Base-by-base conservation (phyloP, 2,113 vertebrate genomes). In the Pluvianellus socialis region DNA sequence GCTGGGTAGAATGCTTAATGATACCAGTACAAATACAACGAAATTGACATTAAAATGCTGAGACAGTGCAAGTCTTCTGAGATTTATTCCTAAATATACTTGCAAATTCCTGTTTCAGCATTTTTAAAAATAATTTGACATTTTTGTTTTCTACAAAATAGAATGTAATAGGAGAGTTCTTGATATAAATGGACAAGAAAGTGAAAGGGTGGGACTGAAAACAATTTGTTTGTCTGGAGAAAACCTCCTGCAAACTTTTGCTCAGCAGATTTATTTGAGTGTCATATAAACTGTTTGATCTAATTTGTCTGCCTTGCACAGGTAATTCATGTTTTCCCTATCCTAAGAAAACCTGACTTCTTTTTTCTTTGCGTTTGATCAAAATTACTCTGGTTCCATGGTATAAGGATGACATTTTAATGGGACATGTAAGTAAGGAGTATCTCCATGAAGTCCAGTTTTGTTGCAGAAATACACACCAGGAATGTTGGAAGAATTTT, bases 51-150 rank as follows among this genome's bases (percentile, higher is more conserved):
- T 32, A 92, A 95, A 94, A 90, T 88, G 62, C 92, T 74, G 91
- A 96, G 89, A 74, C 79, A 62, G 56, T 90, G 84, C 42, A 83
- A 91, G 55, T 66, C 80, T 33, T 61, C 83, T 66, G 80, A 94
- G 96, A 92, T 96, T 94, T 92, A 91, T 97, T 95, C 67, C 81
- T 49, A 96, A 92, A 92, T 86, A 88, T 44, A 74, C 55, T 82
- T 83, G 59, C 58, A 59, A 73, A 92, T 68, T 66, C 50, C 58
- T 52, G 81, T 70, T 93, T 95, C 94, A 95, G 92, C 91, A 90
- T 95, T 95, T 96, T 82, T 12, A 87, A 95, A 97, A 95, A 90
- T 90, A 92, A 86, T 91, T 89, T 92, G 91, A 94, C 71, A 50
- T 80, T 96, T 96, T 92, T 90, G 76, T 92, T 92, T 94, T 81